A percentile compares a stretch with the other conserved stretches of the same genome.
These are phyloP conservation scores for Icerya purchasi DNA, from an alignment of 2,888 invertebrate genomes.

Conservation along the genomic window DNA sequence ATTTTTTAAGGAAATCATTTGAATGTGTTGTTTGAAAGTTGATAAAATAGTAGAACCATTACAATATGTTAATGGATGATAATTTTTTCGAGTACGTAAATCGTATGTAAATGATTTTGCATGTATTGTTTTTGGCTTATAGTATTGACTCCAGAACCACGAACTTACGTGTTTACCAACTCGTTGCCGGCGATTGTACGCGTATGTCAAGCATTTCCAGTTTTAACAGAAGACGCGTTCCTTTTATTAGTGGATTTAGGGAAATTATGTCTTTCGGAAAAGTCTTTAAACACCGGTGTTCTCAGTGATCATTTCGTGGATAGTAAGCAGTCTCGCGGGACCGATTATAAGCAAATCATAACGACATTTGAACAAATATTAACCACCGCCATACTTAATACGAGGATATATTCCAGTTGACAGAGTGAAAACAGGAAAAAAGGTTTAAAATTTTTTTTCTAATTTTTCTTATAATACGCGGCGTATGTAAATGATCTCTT, in stretches of 20 bases:
- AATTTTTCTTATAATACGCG: too few relatives aligned
- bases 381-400: conserved; percentile 27
- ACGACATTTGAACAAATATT: conserved; percentile 26
- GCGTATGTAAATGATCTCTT: too few relatives aligned
- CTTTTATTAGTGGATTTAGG: conserved; percentile 67
- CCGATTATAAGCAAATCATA: conserved; percentile 26
- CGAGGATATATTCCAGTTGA: conserved; percentile 24
- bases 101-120: too few relatives aligned
- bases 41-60: too few relatives aligned
- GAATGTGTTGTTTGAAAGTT: too few relatives aligned
- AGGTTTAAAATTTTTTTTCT: too few relatives aligned
- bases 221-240: conserved; percentile 70
- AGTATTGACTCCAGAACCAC: conserved; percentile 55
- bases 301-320: conserved; percentile 19
- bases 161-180: conserved; percentile 61
- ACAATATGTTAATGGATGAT: too few relatives aligned
- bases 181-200: conserved; percentile 65
- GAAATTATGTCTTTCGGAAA: conserved; percentile 62
- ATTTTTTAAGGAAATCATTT: too few relatives aligned
- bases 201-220: conserved; percentile 79
- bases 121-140: too few relatives aligned
- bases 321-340: conserved; percentile 18
- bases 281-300: conserved; percentile 37
- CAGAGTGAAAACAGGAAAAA: too few relatives aligned
- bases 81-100: too few relatives aligned